These are phyloP conservation scores for Tadarida brasiliensis DNA, from an alignment of 2,797 vertebrate genomes.

Conservation along the genomic window DNA sequence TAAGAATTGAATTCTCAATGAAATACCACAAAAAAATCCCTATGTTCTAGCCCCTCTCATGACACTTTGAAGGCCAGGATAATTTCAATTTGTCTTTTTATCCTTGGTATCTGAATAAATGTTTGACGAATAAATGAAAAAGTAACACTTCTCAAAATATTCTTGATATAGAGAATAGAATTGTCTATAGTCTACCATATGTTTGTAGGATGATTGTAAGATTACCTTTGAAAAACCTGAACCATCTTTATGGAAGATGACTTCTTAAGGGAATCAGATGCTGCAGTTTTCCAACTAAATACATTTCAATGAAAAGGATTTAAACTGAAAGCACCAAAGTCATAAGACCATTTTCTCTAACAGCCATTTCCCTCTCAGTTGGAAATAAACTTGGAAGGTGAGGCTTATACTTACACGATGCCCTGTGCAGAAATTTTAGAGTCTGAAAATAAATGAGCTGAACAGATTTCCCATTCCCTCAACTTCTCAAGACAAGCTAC, in stretches of 20 bases:
- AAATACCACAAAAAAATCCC: background rate
- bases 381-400: conserved; percentile 2
- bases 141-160: background rate
- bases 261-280: background rate
- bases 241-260: background rate
- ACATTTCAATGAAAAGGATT: conserved; percentile 9
- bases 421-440: background rate
- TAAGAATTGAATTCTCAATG: background rate
- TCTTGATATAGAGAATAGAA: background rate
- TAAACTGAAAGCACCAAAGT: background rate
- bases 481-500: background rate
- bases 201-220: background rate
- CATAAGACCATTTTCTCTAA: background rate
- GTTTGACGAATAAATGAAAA: background rate
- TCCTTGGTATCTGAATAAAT: background rate
- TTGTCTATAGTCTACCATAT: too few relatives aligned
- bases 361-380: background rate
- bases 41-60: background rate
- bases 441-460: conserved; percentile 6
- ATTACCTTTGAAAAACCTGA: background rate
- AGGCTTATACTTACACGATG: background rate
- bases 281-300: conserved; percentile 18
- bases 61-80: background rate
- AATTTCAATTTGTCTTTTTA: conserved; percentile 12
- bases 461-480: background rate